Conservation (phyloP, 64 coral and sea anemone species). For the Montipora foliosa region DNA sequence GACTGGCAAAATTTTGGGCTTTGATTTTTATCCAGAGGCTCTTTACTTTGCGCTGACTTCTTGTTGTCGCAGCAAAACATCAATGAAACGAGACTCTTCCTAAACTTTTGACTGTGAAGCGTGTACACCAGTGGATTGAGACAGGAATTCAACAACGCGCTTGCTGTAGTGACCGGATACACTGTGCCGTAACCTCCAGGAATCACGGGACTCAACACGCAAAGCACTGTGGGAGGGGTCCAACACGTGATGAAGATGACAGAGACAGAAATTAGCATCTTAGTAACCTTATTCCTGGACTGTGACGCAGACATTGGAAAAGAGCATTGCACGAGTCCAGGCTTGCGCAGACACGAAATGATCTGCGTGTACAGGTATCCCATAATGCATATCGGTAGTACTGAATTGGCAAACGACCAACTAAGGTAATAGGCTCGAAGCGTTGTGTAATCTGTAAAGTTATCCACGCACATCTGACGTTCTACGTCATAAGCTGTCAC, state of each 20-base stretch:
- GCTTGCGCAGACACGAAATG: slow-evolving; percentile 19
- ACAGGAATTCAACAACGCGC: slow-evolving; percentile 42
- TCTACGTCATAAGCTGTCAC: neutral
- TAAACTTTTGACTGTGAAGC: slow-evolving; percentile 54
- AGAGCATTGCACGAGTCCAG: neutral
- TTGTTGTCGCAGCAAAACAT: neutral
- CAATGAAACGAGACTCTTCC: neutral
- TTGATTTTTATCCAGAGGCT: no score
- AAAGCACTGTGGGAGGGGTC: slow-evolving; percentile 28
- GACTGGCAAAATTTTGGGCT: no score
- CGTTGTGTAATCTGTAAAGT: slow-evolving; percentile 7
- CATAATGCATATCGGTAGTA: slow-evolving; percentile 39
- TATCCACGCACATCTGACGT: neutral
- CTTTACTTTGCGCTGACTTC: no score
- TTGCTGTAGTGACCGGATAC: neutral
- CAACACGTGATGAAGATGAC: slow-evolving; percentile 53
- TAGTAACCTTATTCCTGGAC: slow-evolving; percentile 30
- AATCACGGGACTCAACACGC: slow-evolving; percentile 8
- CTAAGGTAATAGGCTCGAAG: neutral
- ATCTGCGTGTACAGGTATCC: slow-evolving; percentile 51
- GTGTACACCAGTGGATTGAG: slow-evolving; percentile 67
- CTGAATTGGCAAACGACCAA: neutral
- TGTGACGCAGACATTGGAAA: neutral
- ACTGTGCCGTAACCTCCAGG: slow-evolving; percentile 6
- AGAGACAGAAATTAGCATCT: slow-evolving; percentile 51